A percentile compares a stretch with the other conserved stretches of the same genome.
These are phyloP conservation scores for Capitulum mitella DNA, from an alignment of 2,888 invertebrate species.

Conservation along the genomic window DNA sequence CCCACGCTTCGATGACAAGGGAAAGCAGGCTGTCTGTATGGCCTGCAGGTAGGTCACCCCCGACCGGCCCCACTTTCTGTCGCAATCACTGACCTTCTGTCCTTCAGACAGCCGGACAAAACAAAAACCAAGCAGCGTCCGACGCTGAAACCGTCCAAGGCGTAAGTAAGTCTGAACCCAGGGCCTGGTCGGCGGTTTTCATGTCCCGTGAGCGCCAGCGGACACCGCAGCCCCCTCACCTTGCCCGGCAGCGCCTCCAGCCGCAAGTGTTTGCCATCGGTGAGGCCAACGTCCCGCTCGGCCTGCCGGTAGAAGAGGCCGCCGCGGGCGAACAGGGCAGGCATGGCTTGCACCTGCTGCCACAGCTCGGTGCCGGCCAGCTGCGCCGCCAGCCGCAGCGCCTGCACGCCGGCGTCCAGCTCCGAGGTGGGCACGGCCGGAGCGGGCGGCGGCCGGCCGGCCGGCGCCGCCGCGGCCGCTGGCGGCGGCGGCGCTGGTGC, in stretches of 20 bases:
- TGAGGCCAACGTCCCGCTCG: not conserved
- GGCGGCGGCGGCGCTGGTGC: not conserved
- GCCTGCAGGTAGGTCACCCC: too few relatives aligned
- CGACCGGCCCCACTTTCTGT: too few relatives aligned
- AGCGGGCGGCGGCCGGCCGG: not conserved
- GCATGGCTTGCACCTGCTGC: constrained; percentile 17
- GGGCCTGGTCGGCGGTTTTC: too few relatives aligned
- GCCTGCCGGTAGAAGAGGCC: constrained; percentile 11
- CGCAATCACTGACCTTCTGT: too few relatives aligned
- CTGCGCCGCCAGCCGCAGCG: not conserved
- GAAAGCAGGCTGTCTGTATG: too few relatives aligned
- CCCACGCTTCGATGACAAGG: too few relatives aligned
- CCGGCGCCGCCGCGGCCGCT: not conserved
- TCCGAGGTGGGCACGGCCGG: not conserved
- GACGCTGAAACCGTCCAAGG: too few relatives aligned
- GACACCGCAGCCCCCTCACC: too few relatives aligned
- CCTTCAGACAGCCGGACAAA: too few relatives aligned
- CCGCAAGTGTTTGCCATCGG: not conserved
- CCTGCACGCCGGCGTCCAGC: constrained; percentile 8
- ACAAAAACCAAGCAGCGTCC: too few relatives aligned
- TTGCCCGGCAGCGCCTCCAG: constrained; percentile 13
- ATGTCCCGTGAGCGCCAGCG: too few relatives aligned
- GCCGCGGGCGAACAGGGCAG: not conserved
- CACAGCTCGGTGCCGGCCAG: not conserved
- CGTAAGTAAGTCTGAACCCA: too few relatives aligned